phyloP scores from a whole-genome alignment of 2,888 invertebrate genomes.

The Chromoteleia sp. region DNA sequence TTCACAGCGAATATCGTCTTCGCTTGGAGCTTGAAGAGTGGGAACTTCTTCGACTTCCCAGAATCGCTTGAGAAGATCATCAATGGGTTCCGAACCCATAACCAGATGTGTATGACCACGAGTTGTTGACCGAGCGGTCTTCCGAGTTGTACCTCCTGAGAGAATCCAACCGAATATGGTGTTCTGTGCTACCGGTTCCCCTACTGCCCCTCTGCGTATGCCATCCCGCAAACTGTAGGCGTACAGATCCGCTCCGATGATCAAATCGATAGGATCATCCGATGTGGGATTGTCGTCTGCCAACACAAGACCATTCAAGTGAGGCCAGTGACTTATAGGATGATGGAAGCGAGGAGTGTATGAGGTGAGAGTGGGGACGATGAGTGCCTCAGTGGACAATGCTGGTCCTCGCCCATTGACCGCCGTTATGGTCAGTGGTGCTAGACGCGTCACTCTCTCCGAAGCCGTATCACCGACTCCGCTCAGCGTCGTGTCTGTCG shows the following conservation, averaged over 20 bases:
- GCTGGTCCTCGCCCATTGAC: background rate
- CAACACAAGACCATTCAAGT: background rate
- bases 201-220: background rate
- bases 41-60: slow-evolving; percentile 20
- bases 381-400: slow-evolving; percentile 9
- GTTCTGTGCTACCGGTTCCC: slow-evolving; percentile 2
- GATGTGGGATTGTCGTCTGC: background rate
- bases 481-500: background rate
- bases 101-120: background rate
- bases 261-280: background rate
- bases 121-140: background rate
- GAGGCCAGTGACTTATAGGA: background rate
- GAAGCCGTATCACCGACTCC: background rate
- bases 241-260: slow-evolving; percentile 10
- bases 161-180: slow-evolving; percentile 17
- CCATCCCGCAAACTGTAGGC: slow-evolving; percentile 1
- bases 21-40: no score
- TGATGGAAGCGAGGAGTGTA: background rate
- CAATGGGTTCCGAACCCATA: background rate
- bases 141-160: background rate
- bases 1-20: background rate
- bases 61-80: background rate
- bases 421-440: background rate
- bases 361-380: background rate
- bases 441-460: background rate